Evolutionary conservation across 2,888 invertebrate species (phyloP).

Genomic region (Onchidella celtica): DNA sequence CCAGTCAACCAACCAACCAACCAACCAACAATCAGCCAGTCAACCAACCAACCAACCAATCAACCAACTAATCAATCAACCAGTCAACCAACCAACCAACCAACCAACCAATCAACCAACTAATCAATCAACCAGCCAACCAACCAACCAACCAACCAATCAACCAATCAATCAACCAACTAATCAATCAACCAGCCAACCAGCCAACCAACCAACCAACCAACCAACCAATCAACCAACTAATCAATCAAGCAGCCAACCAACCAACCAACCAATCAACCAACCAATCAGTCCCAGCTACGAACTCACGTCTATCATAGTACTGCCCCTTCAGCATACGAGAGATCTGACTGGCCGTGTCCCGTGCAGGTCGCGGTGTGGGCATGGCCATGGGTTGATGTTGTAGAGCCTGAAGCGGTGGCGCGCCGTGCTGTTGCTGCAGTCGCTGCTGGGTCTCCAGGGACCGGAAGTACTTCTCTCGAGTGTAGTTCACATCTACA

Average conservation of each 20-base stretch:
- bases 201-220: background rate
- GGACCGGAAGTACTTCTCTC: slow-evolving; percentile 20
- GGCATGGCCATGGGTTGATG: background rate
- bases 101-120: background rate
- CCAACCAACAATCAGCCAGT: too few relatives aligned
- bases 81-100: background rate
- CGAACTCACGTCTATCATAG: slow-evolving; percentile 36
- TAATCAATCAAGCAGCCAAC: background rate
- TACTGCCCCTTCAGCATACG: slow-evolving; percentile 31
- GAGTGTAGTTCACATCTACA: slow-evolving; percentile 10
- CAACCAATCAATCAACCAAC: too few relatives aligned
- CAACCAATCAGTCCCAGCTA: background rate
- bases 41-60: background rate
- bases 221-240: background rate
- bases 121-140: too few relatives aligned
- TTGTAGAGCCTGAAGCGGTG: background rate
- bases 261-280: background rate
- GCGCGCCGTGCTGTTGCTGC: background rate
- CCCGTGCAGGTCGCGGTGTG: slow-evolving; percentile 25
- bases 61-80: background rate
- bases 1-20: too few relatives aligned
- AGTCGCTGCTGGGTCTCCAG: background rate
- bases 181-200: too few relatives aligned
- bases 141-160: too few relatives aligned
- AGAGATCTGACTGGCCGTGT: slow-evolving; percentile 13